Evolutionary conservation across 2,113 vertebrate species (phyloP), one percentile per base, ranked within the genome.

Genomic region (Mormyrus iriodes): DNA sequence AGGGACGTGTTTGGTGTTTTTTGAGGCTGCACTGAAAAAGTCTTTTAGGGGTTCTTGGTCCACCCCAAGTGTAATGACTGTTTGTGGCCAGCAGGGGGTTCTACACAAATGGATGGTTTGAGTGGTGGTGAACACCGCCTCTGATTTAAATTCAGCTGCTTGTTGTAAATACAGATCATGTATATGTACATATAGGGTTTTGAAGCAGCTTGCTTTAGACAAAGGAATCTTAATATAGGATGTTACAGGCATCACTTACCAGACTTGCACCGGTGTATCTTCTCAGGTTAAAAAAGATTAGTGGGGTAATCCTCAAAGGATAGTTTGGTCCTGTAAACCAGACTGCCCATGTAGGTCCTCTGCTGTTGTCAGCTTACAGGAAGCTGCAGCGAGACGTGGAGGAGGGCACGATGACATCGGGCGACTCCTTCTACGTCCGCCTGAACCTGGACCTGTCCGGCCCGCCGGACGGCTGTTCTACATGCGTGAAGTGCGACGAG

Each of bases 401-500:
- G 0, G 97, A 98, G 0, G 97, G 97, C 8, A 90, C 94, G 2
- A 91, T 97, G 90, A 94, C 94, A 0, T 99, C 98, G 0, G 98
- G 98, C 0, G 98, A 99, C 92, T 99, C 98, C 0, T 99, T 99
- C 92, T 95, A 98, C 88, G 97, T 99, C 90, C 97, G 98, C 31
- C 93, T 97, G 58, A 99, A 99, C 93, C 96, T 99, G 55, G 98
- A 97, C 92, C 96, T 99, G 94, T 97, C 96, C 9, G 95, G 97
- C 90, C 97, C 97, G 55, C 92, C 94, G 51, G 98, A 99, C 85
- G 95, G 93, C 95, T 98, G 98, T 91, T 96, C 98, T 15, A 90
- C 99, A 90, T 97, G 95, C 0, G 95, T 97, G 87, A 95, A 90
- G 24, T 99, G 98, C 0, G 98, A 99, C 0, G 98, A 99, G 73